Evolutionary conservation across 2,113 vertebrate genomes (phyloP).

Genomic region (Pao palembangensis): DNA sequence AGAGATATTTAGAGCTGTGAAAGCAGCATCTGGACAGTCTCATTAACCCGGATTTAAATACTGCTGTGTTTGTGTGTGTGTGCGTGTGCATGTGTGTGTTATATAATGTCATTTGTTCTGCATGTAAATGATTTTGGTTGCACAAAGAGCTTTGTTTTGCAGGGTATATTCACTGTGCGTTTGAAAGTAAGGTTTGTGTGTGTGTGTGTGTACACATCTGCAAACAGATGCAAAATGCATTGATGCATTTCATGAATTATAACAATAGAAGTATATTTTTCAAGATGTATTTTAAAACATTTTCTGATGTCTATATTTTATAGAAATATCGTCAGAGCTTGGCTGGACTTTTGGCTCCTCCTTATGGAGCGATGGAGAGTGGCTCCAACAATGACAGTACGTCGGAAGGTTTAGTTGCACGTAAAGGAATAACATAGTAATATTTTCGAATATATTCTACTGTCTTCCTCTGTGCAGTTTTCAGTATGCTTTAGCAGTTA

Average conservation of each 20-base stretch:
- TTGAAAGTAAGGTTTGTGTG: slow-evolving; percentile 4
- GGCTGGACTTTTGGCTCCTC: slow-evolving; percentile 94
- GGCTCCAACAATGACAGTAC: slow-evolving; percentile 94
- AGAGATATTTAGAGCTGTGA: slow-evolving; percentile 24
- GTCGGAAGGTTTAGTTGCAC: slow-evolving; percentile 45
- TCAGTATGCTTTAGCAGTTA: background rate
- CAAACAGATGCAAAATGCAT: too few species aligned
- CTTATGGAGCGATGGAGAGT: slow-evolving; percentile 98
- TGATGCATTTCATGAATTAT: background rate
- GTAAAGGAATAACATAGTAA: background rate
- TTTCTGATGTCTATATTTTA: slow-evolving; percentile 29
- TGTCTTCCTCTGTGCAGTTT: background rate
- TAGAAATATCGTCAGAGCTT: slow-evolving; percentile 98
- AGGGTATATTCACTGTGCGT: slow-evolving; percentile 16
- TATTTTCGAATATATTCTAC: too few species aligned
- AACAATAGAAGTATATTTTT: background rate
- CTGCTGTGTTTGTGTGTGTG: slow-evolving; percentile 18
- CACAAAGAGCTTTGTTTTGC: slow-evolving; percentile 68
- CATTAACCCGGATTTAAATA: slow-evolving; percentile 27
- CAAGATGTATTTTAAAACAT: background rate
- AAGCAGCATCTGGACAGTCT: slow-evolving; percentile 36
- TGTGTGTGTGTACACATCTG: too few species aligned
- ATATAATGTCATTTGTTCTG: slow-evolving; percentile 59
- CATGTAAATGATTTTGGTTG: slow-evolving; percentile 63
- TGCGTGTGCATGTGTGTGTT: slow-evolving; percentile 35